Evolutionary conservation across 2,797 vertebrate genomes (phyloP), one percentile per base, ranked within the genome.

Genomic region (Molossus molossus): DNA sequence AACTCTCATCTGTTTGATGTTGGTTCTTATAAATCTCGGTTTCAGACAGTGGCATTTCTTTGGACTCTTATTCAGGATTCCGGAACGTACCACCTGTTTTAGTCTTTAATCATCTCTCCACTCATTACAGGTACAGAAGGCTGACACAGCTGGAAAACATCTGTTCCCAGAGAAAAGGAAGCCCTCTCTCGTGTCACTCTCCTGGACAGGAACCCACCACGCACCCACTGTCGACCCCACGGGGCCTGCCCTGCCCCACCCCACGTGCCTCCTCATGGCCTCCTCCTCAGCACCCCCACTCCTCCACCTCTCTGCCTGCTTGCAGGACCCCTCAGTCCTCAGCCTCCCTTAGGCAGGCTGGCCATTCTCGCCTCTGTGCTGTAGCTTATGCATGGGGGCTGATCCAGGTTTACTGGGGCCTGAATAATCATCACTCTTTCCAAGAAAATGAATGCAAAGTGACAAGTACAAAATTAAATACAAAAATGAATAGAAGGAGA

Each of bases 81-180:
- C 21, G 20, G 92, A 94, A 97, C 0, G 14, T 64, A 64, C 85
- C 95, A 95, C 95, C 91, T 94, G 85, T 72, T 89, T 86, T n/a
- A 45, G 82, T 89, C 88, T 96, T 92, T 83, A 94, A 95, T 95
- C 94, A 94, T 79, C 82, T 65, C 82, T 40, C 87, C 15, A 53
- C 82, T 96, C n/a, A 3, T 89, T 77, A 58, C 94, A 94, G 96
- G 94, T 92, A 70, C 90, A 94, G 94, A 94, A 96, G 88, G 86
- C 14, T n/a, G 86, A 86, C 75, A 72, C 84, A 95, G 94, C 83
- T 90, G 87, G 94, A 73, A 90, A 83, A 85, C 94, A 95, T 81
- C 88, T 96, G 96, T 91, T 96, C 48, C 9, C 45, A 48, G 33
- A 40, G 85, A 65, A 85, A 79, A 90, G 33, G 82, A 64, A 20